These are phyloP conservation scores for Noctilio leporinus DNA, from an alignment of 2,113 vertebrate species.

Conservation along the genomic window DNA sequence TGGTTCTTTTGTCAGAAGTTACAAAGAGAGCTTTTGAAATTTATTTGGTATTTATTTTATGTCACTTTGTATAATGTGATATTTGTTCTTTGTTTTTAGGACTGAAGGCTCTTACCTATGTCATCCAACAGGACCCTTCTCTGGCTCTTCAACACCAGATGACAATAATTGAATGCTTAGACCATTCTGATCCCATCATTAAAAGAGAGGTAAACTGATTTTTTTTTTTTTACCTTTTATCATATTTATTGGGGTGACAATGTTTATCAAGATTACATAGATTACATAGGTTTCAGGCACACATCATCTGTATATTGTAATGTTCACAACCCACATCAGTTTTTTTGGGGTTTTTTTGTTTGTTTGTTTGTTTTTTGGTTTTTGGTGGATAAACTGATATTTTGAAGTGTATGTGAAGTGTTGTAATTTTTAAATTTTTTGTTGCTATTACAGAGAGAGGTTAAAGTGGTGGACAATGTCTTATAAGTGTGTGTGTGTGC, in stretches of 20 bases:
- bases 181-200: constrained; percentile 94
- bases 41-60: neutral
- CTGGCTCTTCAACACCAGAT: constrained; percentile 97
- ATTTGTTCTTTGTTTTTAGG: constrained; percentile 78
- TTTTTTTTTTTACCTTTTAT: no score
- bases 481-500: neutral
- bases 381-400: constrained; percentile 82
- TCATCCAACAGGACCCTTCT: constrained; percentile 94
- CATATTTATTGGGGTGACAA: no score
- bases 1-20: neutral
- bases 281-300: no score
- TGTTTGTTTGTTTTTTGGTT: no score
- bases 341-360: no score
- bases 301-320: no score
- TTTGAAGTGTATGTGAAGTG: constrained; percentile 37
- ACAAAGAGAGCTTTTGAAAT: constrained; percentile 19
- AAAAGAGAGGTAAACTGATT: constrained; percentile 90
- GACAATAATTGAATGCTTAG: constrained; percentile 98
- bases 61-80: neutral
- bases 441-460: constrained; percentile 15
- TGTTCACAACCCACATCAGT: no score
- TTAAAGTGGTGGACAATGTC: neutral
- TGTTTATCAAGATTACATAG: no score
- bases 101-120: constrained; percentile 94
- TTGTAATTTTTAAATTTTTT: neutral